Conservation (phyloP, 2,797 vertebrate genomes). For the Gymnoscopelus braueri region DNA sequence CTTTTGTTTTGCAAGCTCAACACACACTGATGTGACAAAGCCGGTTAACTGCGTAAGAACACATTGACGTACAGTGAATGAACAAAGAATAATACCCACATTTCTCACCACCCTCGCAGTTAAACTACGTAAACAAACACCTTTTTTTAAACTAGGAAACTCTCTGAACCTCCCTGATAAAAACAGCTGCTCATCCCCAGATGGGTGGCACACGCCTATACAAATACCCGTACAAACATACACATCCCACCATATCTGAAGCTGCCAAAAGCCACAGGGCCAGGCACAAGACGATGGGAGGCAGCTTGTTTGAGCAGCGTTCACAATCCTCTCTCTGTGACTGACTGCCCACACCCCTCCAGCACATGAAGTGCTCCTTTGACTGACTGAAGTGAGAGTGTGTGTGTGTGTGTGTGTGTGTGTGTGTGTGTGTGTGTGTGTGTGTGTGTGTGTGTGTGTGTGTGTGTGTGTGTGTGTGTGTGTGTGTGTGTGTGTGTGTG, state of each 20-base stretch:
- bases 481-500: neutral
- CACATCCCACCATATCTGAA: slow-evolving; percentile 54
- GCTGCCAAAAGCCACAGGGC: slow-evolving; percentile 81
- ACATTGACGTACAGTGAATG: neutral
- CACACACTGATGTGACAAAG: slow-evolving; percentile 1
- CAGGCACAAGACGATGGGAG: slow-evolving; percentile 72
- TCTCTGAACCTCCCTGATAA: slow-evolving; percentile 74
- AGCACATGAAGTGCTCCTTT: slow-evolving; percentile 71
- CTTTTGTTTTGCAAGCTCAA: neutral
- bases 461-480: slow-evolving; percentile 46
- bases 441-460: slow-evolving; percentile 41
- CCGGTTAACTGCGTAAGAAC: slow-evolving; percentile 5
- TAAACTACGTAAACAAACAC: slow-evolving; percentile 41
- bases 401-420: slow-evolving; percentile 9
- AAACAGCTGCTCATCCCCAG: slow-evolving; percentile 71
- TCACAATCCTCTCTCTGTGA: slow-evolving; percentile 79
- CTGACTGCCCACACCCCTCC: slow-evolving; percentile 61
- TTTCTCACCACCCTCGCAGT: slow-evolving; percentile 13
- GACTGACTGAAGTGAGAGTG: slow-evolving; percentile 52
- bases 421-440: no score
- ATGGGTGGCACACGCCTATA: slow-evolving; percentile 64
- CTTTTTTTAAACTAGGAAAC: slow-evolving; percentile 41
- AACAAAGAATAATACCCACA: slow-evolving; percentile 17
- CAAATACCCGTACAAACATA: slow-evolving; percentile 60
- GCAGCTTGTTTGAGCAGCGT: slow-evolving; percentile 57